Conservation (phyloP, 2,113 vertebrate species). For the Irena cyanogastra region DNA sequence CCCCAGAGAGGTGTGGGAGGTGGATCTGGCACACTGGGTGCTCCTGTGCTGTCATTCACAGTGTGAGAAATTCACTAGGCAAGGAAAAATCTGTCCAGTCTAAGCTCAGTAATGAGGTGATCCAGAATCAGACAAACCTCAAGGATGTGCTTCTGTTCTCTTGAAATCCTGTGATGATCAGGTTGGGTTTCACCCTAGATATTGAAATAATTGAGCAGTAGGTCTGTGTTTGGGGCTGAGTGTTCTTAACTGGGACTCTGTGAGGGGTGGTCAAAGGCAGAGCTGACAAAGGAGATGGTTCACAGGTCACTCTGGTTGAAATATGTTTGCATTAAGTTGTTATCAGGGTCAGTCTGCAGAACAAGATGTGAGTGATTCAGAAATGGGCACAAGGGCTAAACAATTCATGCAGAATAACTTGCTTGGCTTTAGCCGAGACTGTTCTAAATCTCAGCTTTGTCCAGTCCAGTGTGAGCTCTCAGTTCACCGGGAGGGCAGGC, state of each 20-base stretch:
- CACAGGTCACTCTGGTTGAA: not conserved
- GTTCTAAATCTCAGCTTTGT: constrained; percentile 18
- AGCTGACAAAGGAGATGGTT: not conserved
- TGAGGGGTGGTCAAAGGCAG: constrained; percentile 10
- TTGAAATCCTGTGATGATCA: not conserved
- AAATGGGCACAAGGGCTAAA: not conserved
- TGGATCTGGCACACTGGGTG: not conserved
- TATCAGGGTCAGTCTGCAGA: not conserved
- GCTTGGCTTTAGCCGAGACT: not conserved
- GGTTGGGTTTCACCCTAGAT: not conserved
- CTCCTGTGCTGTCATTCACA: not conserved
- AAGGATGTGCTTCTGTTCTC: not conserved
- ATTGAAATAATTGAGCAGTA: constrained; percentile 15
- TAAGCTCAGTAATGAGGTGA: not conserved
- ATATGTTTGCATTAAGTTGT: not conserved
- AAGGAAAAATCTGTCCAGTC: not conserved
- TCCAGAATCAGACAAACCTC: not conserved
- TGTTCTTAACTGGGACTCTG: not conserved
- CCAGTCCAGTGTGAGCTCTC: not conserved
- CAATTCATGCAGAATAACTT: not conserved
- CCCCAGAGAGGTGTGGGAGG: not conserved
- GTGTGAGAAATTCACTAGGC: not conserved
- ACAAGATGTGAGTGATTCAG: not conserved
- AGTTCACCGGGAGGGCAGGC: not conserved
- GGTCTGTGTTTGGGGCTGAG: not conserved